Evolutionary conservation across 2,113 vertebrate genomes (phyloP).

Genomic region (Pipa parva): DNA sequence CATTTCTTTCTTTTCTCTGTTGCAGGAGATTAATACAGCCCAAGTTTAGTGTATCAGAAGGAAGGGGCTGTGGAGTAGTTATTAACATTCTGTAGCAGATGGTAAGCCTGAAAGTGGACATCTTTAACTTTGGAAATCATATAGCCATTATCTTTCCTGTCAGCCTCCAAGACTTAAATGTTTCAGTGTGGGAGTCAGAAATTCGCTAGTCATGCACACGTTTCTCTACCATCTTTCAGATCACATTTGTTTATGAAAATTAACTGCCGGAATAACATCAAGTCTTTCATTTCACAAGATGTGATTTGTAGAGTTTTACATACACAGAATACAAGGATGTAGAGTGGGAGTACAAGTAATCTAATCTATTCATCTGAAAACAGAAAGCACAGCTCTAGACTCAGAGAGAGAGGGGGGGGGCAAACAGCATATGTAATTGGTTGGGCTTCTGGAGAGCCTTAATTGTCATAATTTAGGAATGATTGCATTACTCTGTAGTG

Average conservation of each 20-base stretch:
- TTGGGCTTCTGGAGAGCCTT: conserved; percentile 15
- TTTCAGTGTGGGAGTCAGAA: conserved; percentile 12
- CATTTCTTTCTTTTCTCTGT: background rate
- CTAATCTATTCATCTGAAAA: conserved; percentile 32
- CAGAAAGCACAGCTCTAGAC: conserved; percentile 4
- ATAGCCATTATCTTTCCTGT: conserved; percentile 18
- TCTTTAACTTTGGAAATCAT: conserved; percentile 11
- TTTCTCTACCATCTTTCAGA: background rate
- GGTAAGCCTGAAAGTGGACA: conserved; percentile 14
- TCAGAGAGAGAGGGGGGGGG: background rate
- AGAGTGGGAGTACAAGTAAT: conserved; percentile 35
- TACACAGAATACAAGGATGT: conserved; percentile 20
- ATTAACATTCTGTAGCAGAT: conserved; percentile 27
- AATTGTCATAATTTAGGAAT: conserved; percentile 38
- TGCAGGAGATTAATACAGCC: background rate
- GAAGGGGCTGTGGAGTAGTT: background rate
- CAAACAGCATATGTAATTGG: conserved; percentile 18
- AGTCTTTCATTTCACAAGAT: conserved; percentile 14
- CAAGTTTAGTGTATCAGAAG: conserved; percentile 17
- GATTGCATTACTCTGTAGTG: conserved; percentile 31
- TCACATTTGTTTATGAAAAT: conserved; percentile 44
- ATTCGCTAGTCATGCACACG: background rate
- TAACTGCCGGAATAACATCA: conserved; percentile 34
- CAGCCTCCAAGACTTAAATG: conserved; percentile 14
- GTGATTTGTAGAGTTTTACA: conserved; percentile 40